Base-by-base conservation (phyloP, 23 tunicate species). In the Corella eumyota region DNA sequence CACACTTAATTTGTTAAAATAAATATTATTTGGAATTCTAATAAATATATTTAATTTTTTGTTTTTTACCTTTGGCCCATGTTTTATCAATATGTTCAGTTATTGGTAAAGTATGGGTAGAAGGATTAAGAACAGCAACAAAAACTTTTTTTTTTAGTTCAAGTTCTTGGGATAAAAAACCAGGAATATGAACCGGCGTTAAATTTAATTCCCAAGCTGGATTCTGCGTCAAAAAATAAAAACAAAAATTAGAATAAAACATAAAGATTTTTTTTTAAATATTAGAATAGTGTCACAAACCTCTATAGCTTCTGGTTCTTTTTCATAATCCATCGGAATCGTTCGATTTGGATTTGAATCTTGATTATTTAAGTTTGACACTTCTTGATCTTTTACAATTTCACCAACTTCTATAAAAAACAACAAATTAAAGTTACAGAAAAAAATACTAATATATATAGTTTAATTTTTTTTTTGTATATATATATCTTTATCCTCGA, bases 81-180 rank as follows among this genome's bases (percentile, higher is more conserved):
- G 94, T 74, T 34, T 64, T 70, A 22, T 49, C 65, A 6, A 76
- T 62, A 6, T 64, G 68, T 34, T 69, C 34, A 25, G 72, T 30
- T 32, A 73, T 32, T 15, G 71, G 54, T 4, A 60, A 17, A 9
- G 66, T 63, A 9, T 51, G 20, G 2, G 64, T 55, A 48, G 83
- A 75, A 11, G 77, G 74, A 69, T 64, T 79, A 3, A 78, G 55
- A 5, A 88, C 24, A 3, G 72, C 96, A 45, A 88, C 76, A 68
- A 78, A 88, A 31, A 88, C 70, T 62, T 88, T 75, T 62, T 75
- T 78, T 48, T 88, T 88, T 17, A 88, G 68, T 21, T 88, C 72
- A 21, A 88, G 56, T 68, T 88, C 96, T 68, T 78, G 75, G 17
- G 76, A 40, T 20, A 88, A 47, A 36, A 23, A 74, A 28, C 70